A percentile compares a stretch with the other conserved stretches of the same genome.
Conservation (phyloP, 2,888 invertebrate genomes). For the Drosophila neonasuta region DNA sequence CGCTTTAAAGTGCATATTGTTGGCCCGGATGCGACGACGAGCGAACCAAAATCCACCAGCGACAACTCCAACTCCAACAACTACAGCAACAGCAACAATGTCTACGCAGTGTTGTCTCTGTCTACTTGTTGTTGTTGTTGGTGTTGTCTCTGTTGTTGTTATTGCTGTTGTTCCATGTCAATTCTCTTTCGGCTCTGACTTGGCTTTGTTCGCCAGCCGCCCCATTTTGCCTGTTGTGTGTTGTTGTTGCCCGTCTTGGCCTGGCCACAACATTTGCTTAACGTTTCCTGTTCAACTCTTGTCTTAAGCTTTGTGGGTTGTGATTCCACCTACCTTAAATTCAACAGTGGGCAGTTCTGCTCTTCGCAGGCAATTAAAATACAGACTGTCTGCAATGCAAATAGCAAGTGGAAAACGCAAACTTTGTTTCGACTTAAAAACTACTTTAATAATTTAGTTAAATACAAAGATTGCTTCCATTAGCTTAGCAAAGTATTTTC, state of each 20-base stretch:
- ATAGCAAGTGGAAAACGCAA: neutral
- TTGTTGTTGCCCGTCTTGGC: slow-evolving; percentile 32
- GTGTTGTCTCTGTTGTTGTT: slow-evolving; percentile 35
- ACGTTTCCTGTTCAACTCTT: slow-evolving; percentile 70
- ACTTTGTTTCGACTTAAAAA: neutral
- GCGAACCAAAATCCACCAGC: slow-evolving; percentile 58
- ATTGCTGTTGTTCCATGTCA: slow-evolving; percentile 27
- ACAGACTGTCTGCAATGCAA: neutral
- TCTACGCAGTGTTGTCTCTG: slow-evolving; percentile 63
- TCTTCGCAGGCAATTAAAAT: neutral
- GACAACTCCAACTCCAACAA: slow-evolving; percentile 12
- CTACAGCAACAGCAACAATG: slow-evolving; percentile 42
- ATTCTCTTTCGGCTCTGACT: slow-evolving; percentile 28
- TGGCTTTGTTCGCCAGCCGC: slow-evolving; percentile 67
- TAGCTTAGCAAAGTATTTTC: neutral
- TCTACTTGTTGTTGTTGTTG: slow-evolving; percentile 30
- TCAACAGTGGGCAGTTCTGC: slow-evolving; percentile 36
- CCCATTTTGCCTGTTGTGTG: slow-evolving; percentile 56
- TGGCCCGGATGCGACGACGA: slow-evolving; percentile 65
- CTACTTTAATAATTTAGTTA: neutral
- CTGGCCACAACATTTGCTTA: slow-evolving; percentile 70
- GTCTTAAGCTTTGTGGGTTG: slow-evolving; percentile 22
- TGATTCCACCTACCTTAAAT: slow-evolving; percentile 44
- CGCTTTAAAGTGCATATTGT: slow-evolving; percentile 67
- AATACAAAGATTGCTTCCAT: neutral